A percentile compares a stretch with the other conserved stretches of the same genome.
phyloP scores from a whole-genome alignment of 2,113 vertebrate species.

The Pseudois nayaur region DNA sequence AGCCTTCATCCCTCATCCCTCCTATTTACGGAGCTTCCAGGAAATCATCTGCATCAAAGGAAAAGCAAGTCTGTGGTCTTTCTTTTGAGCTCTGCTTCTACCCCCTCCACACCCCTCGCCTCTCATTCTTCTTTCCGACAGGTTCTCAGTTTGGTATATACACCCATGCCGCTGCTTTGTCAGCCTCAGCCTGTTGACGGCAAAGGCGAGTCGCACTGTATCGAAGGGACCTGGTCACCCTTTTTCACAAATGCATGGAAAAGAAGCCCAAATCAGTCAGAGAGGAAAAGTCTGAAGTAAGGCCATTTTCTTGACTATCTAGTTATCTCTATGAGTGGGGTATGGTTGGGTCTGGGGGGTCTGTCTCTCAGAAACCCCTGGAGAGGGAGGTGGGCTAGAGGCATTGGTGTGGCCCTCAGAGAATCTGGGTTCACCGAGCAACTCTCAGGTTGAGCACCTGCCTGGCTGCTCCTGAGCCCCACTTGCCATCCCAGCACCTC shows the following conservation, averaged over 20 bases:
- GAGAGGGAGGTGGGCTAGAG: neutral
- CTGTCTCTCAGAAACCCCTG: neutral
- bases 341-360: neutral
- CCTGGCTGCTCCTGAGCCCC: too few species aligned
- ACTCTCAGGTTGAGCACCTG: neutral
- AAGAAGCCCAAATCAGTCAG: neutral
- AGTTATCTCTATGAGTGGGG: neutral
- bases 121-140: neutral
- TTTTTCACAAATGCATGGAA: neutral
- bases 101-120: neutral
- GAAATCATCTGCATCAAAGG: neutral
- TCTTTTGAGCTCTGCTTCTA: neutral
- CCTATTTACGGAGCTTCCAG: neutral
- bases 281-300: neutral
- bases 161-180: neutral
- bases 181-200: neutral
- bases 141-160: neutral
- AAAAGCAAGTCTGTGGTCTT: neutral
- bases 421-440: neutral
- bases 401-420: neutral
- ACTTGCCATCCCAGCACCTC: neutral
- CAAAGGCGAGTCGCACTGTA: accelerated
- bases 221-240: neutral
- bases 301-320: neutral
- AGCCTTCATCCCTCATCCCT: neutral